Conservation (phyloP, 1,140 invertebrate species). For the Rhopalosiphum maidis region DNA sequence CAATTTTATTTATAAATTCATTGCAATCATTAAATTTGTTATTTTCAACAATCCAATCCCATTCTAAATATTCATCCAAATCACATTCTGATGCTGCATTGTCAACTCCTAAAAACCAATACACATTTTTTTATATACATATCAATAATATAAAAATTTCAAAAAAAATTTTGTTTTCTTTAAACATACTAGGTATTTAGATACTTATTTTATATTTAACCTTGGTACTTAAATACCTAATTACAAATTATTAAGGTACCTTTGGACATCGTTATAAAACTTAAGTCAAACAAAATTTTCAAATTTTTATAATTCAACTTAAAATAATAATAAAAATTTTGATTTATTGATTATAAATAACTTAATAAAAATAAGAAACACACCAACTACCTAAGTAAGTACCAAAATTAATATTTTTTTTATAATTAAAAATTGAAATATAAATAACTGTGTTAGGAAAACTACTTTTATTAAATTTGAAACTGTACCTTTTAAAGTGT, state of each 20-base stretch:
- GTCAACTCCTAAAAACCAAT: slow-evolving; percentile 51
- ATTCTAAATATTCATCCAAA: slow-evolving; percentile 47
- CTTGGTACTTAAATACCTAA: background rate
- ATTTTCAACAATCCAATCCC: slow-evolving; percentile 52
- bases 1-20: slow-evolving; percentile 6
- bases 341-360: background rate
- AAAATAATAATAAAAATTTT: no score
- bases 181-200: background rate
- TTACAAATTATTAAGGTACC: background rate
- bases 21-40: slow-evolving; percentile 20
- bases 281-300: background rate
- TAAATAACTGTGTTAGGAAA: no score
- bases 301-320: background rate
- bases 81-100: slow-evolving; percentile 56
- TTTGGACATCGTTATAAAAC: background rate
- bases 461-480: no score
- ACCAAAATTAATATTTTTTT: background rate
- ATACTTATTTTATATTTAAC: background rate
- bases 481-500: no score
- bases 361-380: background rate
- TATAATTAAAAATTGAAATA: no score
- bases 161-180: background rate
- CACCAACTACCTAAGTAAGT: no score
- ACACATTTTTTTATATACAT: background rate
- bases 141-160: background rate